Percentiles rank a stretch among this genome's conserved stretches.
Evolutionary conservation across 2,113 vertebrate genomes (phyloP).

Genomic region (Pseudorectes ferrugineus): DNA sequence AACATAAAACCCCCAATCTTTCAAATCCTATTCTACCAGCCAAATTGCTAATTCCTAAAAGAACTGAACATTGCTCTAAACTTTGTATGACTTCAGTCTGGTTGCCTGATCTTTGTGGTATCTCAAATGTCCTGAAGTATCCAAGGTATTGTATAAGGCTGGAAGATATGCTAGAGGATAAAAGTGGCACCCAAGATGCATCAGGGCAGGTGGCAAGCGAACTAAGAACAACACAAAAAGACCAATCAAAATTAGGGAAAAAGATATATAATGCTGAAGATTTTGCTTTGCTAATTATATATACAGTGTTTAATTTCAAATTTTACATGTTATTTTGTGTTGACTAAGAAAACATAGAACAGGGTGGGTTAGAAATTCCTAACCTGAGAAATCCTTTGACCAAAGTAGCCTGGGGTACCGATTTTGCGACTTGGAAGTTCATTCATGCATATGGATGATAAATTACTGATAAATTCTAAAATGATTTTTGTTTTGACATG

Average conservation of each 20-base stretch:
- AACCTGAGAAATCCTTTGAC: not conserved
- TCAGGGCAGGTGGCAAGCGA: not conserved
- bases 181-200: not conserved
- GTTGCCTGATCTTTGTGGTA: not conserved
- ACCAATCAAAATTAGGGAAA: not conserved
- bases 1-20: not conserved
- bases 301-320: not conserved
- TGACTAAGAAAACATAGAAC: not conserved
- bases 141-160: not conserved
- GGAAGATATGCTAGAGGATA: not conserved
- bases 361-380: not conserved
- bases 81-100: not conserved
- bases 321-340: not conserved
- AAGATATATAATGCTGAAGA: not conserved
- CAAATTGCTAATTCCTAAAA: not conserved
- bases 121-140: not conserved
- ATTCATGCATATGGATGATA: not conserved
- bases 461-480: not conserved
- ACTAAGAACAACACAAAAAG: not conserved
- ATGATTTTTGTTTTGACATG: fast-evolving
- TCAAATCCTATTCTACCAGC: not conserved
- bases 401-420: not conserved
- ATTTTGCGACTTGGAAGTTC: not conserved
- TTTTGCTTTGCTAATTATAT: not conserved
- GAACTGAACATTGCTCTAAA: not conserved